Base-by-base conservation (phyloP, 2,888 invertebrate species). In the Crepidodera aurea region DNA sequence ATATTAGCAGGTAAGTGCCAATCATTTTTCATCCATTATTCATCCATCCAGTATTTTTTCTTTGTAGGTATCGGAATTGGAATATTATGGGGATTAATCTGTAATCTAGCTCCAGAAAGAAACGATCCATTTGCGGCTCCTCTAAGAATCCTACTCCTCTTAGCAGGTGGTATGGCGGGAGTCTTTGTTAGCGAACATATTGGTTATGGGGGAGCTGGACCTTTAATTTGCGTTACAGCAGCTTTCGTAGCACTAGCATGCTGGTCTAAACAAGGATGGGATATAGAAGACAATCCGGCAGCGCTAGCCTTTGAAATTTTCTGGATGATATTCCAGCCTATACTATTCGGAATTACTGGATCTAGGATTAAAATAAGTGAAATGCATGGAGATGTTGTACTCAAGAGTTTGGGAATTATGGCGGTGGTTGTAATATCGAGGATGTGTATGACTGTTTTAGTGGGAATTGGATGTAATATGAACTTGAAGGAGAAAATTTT, bases 291-390 rank as follows among this genome's bases (percentile, higher is more conserved):
- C 67, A 94, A 94, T 81, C 92, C 93, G 0, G 93, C 96, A 0
- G 88, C 91, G 0, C 91, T 92, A 0, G 90, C 93, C 10, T 94
- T 96, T 74, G 94, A 93, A 80, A 90, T 94, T 65, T 89, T 96
- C 79, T 98, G 98, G 98, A 92, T 94, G 90, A 88, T 97, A 69
- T 95, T 96, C 78, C 96, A 98, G 80, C 97, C 97, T 0, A 90
- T 97, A 77, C 84, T 69, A 6, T 69, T 69, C 42, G 65, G 69
- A 13, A 85, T 98, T 18, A 98, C 98, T 27, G 98, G 97, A 1
- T 90, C 95, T n/a, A 93, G 94, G 81, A 88, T 98, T 55, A 91
- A 91, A 75, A 87, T 96, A 55, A 78, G 83, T 70, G 88, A 93
- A 60, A 81, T 94, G 65, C 88, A 91, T 54, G 83, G 88, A 0